Base-by-base conservation (phyloP, 1,140 invertebrate genomes). In the Listronotus oregonensis region DNA sequence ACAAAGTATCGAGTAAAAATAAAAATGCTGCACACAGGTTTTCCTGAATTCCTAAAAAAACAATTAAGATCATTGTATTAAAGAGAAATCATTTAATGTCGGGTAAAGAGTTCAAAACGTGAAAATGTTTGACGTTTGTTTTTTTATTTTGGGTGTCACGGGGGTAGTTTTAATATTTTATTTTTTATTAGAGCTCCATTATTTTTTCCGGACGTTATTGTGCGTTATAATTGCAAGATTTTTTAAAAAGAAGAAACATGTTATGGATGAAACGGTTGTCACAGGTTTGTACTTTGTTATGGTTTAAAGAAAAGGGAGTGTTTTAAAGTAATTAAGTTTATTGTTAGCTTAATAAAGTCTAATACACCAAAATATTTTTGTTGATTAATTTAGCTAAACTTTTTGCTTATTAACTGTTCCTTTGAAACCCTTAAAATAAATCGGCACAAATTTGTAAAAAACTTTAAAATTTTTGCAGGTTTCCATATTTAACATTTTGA, bases 171-270 rank as follows among this genome's bases (percentile, higher is more conserved):
- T 88, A 42, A 60, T 84, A 1, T 73, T 87, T 2, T 86, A 89
- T 73, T 77, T 80, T 15, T 77, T 85, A 44, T 73, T 89, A 40
- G 88, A 90, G 72, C 73, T 90, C 11, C 85, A 89, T 70, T 90
- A 90, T 74, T 90, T 89, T 75, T 71, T 88, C 66, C 81, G 88
- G 68, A 86, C 87, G 78, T 82, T 84, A 66, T 71, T 88, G 43
- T 85, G 85, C 49, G 83, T 87, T 15, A 67, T 88, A 65, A 72
- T 82, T 17, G 87, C 87, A 6, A 80, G 83, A 42, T 86, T 87
- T 56, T 84, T 83, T 70, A 87, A 87, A 74, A 86, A 85, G 34
- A 83, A 79, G 64, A 81, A 85, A 7, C 82, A 86, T 71, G 85
- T 90, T 62, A 80, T 89, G 59, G 86, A 89, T 62, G 82, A 86